These are phyloP conservation scores for Nasua narica DNA, from an alignment of 2,797 vertebrate genomes.

Conservation along the genomic window DNA sequence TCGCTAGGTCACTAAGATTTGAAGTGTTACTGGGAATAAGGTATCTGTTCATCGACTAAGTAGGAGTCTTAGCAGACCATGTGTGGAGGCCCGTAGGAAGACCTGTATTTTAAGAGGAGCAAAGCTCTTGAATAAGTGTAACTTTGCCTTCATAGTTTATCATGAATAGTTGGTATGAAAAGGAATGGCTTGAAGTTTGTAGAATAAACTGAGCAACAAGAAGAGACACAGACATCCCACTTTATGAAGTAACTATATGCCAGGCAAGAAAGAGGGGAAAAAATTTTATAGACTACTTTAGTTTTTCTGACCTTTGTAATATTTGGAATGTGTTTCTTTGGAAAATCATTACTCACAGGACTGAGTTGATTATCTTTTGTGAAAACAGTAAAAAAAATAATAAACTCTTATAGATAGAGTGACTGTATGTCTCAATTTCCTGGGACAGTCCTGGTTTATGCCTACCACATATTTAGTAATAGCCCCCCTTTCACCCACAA, in stretches of 20 bases:
- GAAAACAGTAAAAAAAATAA: background rate
- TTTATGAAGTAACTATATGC: constrained; percentile 10
- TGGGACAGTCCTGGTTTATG: background rate
- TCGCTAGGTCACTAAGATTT: background rate
- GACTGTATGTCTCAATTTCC: constrained; percentile 6
- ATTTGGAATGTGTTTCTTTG: background rate
- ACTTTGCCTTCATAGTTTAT: background rate
- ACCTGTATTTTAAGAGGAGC: constrained; percentile 51
- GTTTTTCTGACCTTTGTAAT: constrained; percentile 18
- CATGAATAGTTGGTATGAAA: background rate
- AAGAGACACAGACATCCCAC: background rate
- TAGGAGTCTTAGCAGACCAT: background rate
- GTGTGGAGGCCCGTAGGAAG: background rate
- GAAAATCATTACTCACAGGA: constrained; percentile 6
- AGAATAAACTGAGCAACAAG: background rate
- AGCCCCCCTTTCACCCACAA: constrained; percentile 17
- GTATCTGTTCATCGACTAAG: background rate
- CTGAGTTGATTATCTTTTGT: constrained; percentile 15
- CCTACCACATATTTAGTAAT: constrained; percentile 16
- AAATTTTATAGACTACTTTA: background rate
- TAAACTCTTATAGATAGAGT: background rate
- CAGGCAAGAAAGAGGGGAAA: background rate
- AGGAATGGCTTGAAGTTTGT: constrained; percentile 43
- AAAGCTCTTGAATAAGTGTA: background rate
- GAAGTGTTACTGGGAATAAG: constrained; percentile 26